Percentiles rank a stretch among this genome's conserved stretches.
phyloP scores from a whole-genome alignment of 1,140 invertebrate genomes.

The Wasmannia auropunctata region DNA sequence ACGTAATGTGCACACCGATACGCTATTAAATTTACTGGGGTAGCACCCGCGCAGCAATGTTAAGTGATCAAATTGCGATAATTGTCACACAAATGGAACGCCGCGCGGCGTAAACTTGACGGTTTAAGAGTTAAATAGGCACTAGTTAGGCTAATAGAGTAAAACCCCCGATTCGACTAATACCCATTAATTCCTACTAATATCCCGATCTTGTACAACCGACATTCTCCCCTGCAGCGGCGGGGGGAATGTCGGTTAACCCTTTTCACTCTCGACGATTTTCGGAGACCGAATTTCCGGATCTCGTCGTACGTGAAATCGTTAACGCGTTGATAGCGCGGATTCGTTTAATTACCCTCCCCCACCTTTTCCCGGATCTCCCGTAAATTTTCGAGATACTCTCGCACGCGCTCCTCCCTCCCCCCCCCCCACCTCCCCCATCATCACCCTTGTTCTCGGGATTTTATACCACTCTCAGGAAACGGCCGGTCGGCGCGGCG shows the following conservation, averaged over 20 bases:
- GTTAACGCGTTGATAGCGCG: slow-evolving; percentile 39
- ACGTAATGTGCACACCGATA: not conserved
- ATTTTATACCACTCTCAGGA: slow-evolving; percentile 52
- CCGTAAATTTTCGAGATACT: slow-evolving; percentile 60
- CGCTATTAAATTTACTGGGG: slow-evolving; percentile 27
- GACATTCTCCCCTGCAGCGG: slow-evolving; percentile 8
- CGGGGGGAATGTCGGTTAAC: no score
- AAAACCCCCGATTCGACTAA: slow-evolving; percentile 35
- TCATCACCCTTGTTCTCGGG: no score
- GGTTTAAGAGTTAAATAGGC: slow-evolving; percentile 45
- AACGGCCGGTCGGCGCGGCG: not conserved
- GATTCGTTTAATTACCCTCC: slow-evolving; percentile 37
- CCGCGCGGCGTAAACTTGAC: not conserved
- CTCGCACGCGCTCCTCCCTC: not conserved
- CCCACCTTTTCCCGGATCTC: slow-evolving; percentile 16
- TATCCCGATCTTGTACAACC: slow-evolving; percentile 45
- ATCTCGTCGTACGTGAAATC: slow-evolving; percentile 27
- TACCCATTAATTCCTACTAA: slow-evolving; percentile 47
- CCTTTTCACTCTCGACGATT: slow-evolving; percentile 34
- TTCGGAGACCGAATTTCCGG: slow-evolving; percentile 25
- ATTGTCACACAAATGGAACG: slow-evolving; percentile 36
- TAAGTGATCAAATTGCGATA: slow-evolving; percentile 44
- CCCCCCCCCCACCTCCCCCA: no score
- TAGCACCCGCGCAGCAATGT: not conserved
- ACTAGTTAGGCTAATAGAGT: slow-evolving; percentile 49